A percentile compares a stretch with the other conserved stretches of the same genome.
Evolutionary conservation across 1,140 invertebrate genomes (phyloP).

Genomic region (Tetramorium simillimum): DNA sequence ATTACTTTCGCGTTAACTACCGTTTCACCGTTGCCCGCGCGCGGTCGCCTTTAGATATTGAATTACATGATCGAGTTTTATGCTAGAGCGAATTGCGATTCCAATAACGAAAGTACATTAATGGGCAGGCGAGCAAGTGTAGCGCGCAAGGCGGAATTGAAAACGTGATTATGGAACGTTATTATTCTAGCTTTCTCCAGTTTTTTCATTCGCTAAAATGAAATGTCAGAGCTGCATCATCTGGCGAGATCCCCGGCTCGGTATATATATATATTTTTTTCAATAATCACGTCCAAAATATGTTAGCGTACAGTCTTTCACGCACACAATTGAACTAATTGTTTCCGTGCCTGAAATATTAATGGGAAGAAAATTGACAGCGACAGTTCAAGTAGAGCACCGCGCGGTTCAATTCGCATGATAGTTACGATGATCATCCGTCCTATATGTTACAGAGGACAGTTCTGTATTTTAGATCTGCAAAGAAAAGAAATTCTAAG

Average conservation of each 20-base stretch:
- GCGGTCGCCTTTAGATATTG: background rate
- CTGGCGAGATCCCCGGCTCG: background rate
- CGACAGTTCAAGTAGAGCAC: background rate
- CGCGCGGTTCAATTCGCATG: background rate
- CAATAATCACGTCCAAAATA: background rate
- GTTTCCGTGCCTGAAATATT: background rate
- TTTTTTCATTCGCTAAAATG: background rate
- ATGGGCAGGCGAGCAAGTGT: background rate
- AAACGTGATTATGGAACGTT: slow-evolving; percentile 7
- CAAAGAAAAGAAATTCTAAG: no score
- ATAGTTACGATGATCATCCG: background rate
- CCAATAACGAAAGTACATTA: slow-evolving; percentile 21
- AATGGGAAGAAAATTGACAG: background rate
- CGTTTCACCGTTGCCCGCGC: slow-evolving; percentile 20
- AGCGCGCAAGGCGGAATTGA: background rate
- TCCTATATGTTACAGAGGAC: no score
- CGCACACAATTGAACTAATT: background rate
- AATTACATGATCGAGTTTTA: slow-evolving; percentile 41
- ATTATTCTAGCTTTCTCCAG: slow-evolving; percentile 14
- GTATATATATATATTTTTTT: background rate
- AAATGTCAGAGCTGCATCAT: background rate
- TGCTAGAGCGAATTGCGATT: background rate
- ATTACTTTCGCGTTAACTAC: slow-evolving; percentile 47
- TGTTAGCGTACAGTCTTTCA: background rate
- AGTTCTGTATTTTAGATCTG: no score